Evolutionary conservation across 1,140 invertebrate genomes (phyloP), one percentile per base, ranked within the genome.

Genomic region (Oppia nitens): DNA sequence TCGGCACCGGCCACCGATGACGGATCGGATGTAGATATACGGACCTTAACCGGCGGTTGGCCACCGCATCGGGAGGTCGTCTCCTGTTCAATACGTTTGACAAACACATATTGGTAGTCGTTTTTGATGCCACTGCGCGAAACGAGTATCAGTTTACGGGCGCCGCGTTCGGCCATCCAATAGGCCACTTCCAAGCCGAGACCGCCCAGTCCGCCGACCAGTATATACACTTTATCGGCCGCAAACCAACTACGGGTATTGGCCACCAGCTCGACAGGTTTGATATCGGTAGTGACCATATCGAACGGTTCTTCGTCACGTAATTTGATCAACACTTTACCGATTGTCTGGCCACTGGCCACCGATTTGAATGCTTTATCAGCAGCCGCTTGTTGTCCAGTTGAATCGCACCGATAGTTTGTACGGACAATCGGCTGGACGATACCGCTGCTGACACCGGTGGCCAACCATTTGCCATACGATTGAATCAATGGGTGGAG

Each of bases 1-100:
- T 77, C 77, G 3, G 87, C 82, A 24, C 86, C 86, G 2, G 72
- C 73, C n/a, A 74, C 56, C 0, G 78, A 79, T 2, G 77, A 75
- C 9, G 83, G 26, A 66, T 77, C 69, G n/a, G 66, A 66, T 79
- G 76, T 67, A 73, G 76, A 26, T 83, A 79, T 65, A 81, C 78
- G 28, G 77, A 72, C 21, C 12, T 66, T 65, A 9, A 17, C 17
- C 47, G 47, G 4, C 12, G 21, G 20, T 21, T 20, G 1, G 40
- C 40, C 55, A n/a, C n/a, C 4, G 20, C 21, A 23, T 29, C 47
- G 47, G 21, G 21, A 9, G 3, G 55, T 40, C 47, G 47, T 57
- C n/a, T n/a, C n/a, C n/a, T n/a, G n/a, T 26, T 9, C 55, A 3
- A 57, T 23, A 47, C 55, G 47, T 26, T 50, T 57, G n/a, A 57